Percentiles rank a stretch among this genome's conserved stretches.
Conservation (phyloP, 2,888 invertebrate genomes). For the Sisyra terminalis region DNA sequence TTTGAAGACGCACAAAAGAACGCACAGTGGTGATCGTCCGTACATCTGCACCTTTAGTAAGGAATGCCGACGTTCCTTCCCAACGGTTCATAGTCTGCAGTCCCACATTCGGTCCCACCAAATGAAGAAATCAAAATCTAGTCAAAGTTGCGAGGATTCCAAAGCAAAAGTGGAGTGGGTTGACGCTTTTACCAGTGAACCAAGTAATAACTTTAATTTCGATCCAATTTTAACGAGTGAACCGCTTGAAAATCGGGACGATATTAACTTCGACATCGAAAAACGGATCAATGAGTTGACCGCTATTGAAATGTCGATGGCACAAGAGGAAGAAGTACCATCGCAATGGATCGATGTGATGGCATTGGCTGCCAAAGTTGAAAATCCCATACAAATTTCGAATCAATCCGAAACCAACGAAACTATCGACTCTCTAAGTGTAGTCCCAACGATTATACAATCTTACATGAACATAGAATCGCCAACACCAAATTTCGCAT, state of each 20-base stretch:
- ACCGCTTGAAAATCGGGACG: not conserved
- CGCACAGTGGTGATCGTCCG: slow-evolving; percentile 62
- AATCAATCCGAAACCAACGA: slow-evolving; percentile 32
- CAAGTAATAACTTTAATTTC: no score
- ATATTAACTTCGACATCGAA: not conserved
- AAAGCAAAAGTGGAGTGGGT: no score
- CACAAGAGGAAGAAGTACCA: slow-evolving; percentile 58
- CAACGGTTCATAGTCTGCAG: slow-evolving; percentile 69
- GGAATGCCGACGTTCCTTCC: slow-evolving; percentile 59
- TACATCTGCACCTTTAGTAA: slow-evolving; percentile 50
- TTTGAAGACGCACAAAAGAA: slow-evolving; percentile 75
- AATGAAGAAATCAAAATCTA: slow-evolving; percentile 8
- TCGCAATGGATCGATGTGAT: slow-evolving; percentile 61
- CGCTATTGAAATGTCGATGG: slow-evolving; percentile 54
- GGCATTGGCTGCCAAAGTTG: slow-evolving; percentile 44
- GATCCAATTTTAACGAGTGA: slow-evolving; percentile 1
- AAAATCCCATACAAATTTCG: slow-evolving; percentile 44
- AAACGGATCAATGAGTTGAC: slow-evolving; percentile 25
- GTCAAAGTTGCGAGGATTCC: no score
- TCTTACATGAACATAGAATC: slow-evolving; percentile 29
- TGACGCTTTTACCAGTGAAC: no score
- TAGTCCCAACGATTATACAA: slow-evolving; percentile 48
- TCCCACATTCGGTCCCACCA: slow-evolving; percentile 64
- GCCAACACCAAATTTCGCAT: slow-evolving; percentile 14
- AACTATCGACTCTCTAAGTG: slow-evolving; percentile 35